A percentile compares a stretch with the other conserved stretches of the same genome.
Evolutionary conservation across 2,888 invertebrate species (phyloP).

Genomic region (Drosophila pegasa): DNA sequence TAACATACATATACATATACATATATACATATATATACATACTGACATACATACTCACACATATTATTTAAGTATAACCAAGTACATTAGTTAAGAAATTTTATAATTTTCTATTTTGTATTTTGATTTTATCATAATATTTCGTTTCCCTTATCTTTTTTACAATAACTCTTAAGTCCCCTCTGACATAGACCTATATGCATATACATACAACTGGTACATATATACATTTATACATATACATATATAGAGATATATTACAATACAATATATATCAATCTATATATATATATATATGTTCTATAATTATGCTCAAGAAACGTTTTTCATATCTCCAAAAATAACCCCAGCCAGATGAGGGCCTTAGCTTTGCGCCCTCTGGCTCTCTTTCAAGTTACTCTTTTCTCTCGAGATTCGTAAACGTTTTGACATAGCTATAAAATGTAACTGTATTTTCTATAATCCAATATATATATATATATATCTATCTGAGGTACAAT

Average conservation of each 20-base stretch:
- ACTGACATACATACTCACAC: slow-evolving; percentile 11
- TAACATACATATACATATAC: slow-evolving; percentile 25
- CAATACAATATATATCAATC: not conserved
- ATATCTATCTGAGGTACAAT: too few species aligned
- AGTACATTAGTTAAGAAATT: slow-evolving; percentile 4
- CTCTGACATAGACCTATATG: slow-evolving; percentile 21
- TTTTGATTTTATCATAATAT: slow-evolving; percentile 3
- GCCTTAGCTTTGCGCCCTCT: not conserved
- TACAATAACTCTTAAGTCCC: slow-evolving; percentile 8
- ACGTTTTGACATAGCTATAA: not conserved
- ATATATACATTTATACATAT: not conserved
- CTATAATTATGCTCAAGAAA: not conserved
- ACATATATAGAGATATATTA: not conserved
- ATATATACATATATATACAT: slow-evolving; percentile 15
- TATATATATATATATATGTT: not conserved
- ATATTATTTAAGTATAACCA: slow-evolving; percentile 5
- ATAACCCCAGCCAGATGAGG: not conserved
- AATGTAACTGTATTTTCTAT: not conserved
- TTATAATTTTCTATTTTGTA: slow-evolving; percentile 8
- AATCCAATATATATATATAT: too few species aligned
- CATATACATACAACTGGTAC: slow-evolving; percentile 9
- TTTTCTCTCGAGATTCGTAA: not conserved
- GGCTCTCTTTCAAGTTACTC: not conserved
- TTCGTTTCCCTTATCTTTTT: not conserved
- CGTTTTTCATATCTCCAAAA: not conserved